Evolutionary conservation across 2,888 invertebrate species (phyloP), one percentile per base, ranked within the genome.

Genomic region (Oligia latruncula): DNA sequence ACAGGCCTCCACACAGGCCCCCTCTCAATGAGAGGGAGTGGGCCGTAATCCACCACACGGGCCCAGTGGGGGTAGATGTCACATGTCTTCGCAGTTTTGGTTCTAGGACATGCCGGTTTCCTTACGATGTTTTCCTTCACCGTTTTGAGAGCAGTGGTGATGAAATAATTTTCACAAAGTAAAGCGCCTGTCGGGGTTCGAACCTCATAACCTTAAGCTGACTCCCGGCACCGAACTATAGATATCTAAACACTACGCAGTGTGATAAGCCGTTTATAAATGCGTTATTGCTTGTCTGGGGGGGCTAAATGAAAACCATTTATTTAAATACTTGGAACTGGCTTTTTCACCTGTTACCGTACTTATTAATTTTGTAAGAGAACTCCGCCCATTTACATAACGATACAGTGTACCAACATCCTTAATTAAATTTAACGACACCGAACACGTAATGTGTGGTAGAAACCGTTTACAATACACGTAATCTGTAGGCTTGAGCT

Each of bases 401-500:
- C 70, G 79, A 83, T 77, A 75, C 73, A 46, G 71, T 83, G 80
- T 86, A 72, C 40, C 73, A 78, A 82, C n/a, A 80, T 75, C 78
- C 75, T 89, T 90, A 91, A 91, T 92, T 89, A 91, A 91, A 89
- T 90, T 89, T 88, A 91, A 92, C 87, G 89, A 88, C 86, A 87
- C 73, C 73, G 81, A 78, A 84, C 83, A 87, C 81, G 87, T 91
- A 90, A 91, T 91, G 89, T 90, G 89, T 88, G 85, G 82, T 85
- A 91, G 90, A 91, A 91, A 91, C 87, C 90, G 91, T 87, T 91
- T 90, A 92, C 92, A 92, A 91, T 92, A 92, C 90, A 91, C 90
- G 90, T 94, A 94, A 94, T 94, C 93, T 93, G 90, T 90, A 90
- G 92, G 92, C 91, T 92, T 89, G 91, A 90, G 93, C 91, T 91